These are phyloP conservation scores for Psettodes erumei DNA, from an alignment of 2,113 vertebrate genomes.

Conservation along the genomic window DNA sequence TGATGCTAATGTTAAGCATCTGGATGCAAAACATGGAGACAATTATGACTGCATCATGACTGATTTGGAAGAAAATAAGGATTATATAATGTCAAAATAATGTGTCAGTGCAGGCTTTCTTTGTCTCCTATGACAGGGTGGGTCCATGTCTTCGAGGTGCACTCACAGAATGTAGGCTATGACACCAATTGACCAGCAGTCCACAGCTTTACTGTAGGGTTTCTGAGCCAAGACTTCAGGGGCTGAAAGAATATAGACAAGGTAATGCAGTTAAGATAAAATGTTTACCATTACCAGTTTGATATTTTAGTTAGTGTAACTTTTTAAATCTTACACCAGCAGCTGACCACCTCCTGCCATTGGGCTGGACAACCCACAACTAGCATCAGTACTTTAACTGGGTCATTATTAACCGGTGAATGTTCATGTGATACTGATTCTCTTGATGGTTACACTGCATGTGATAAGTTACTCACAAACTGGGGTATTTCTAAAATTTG, in stretches of 20 bases:
- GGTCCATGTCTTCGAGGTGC: neutral
- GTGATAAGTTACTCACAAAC: neutral
- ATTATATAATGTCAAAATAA: neutral
- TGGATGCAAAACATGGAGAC: neutral
- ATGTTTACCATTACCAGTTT: too few species aligned
- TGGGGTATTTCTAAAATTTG: neutral
- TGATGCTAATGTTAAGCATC: neutral
- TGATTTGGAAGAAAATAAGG: neutral
- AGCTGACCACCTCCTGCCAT: too few species aligned
- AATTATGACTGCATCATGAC: neutral
- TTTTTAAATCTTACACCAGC: neutral
- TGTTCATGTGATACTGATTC: neutral
- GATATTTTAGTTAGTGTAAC: neutral
- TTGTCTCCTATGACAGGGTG: neutral
- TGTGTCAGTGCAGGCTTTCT: neutral
- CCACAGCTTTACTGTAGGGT: constrained; percentile 98
- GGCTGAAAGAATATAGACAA: constrained; percentile 79
- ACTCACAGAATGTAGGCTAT: constrained; percentile 97
- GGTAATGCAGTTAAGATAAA: neutral
- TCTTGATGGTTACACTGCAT: neutral
- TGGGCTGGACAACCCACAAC: neutral
- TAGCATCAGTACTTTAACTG: neutral
- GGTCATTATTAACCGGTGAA: neutral
- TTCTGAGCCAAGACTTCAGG: constrained; percentile 98
- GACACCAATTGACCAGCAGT: constrained; percentile 99